These are phyloP conservation scores for Cosmia trapezina DNA, from an alignment of 2,888 invertebrate species.

Conservation along the genomic window DNA sequence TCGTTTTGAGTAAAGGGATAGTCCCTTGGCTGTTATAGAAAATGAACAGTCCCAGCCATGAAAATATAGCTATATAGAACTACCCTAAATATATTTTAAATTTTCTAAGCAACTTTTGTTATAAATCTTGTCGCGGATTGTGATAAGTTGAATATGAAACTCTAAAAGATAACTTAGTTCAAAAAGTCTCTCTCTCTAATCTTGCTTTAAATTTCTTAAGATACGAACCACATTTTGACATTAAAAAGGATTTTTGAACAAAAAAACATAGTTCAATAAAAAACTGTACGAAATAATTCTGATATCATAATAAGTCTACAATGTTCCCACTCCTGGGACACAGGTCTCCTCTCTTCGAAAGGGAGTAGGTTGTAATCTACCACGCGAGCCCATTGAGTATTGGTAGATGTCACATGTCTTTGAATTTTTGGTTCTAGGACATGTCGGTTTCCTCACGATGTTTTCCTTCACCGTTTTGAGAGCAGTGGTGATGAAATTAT, in stretches of 20 bases:
- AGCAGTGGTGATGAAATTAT: too few species aligned
- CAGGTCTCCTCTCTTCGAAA: too few species aligned
- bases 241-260: conserved; percentile 1
- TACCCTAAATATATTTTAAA: background rate
- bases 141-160: conserved; percentile 24
- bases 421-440: too few species aligned
- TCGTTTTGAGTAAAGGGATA: background rate
- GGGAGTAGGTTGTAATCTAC: too few species aligned
- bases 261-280: background rate
- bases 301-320: too few species aligned
- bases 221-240: background rate
- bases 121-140: conserved; percentile 32
- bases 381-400: too few species aligned
- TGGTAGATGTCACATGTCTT: too few species aligned
- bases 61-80: background rate
- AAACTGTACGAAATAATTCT: background rate
- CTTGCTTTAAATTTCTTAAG: conserved; percentile 8
- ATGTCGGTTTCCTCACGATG: too few species aligned
- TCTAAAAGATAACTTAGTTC: conserved; percentile 22
- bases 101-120: conserved; percentile 26
- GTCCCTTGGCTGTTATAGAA: background rate
- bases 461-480: too few species aligned
- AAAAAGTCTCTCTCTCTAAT: conserved; percentile 17
- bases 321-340: too few species aligned
- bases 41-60: background rate